Evolutionary conservation across 2,888 invertebrate species (phyloP).

Genomic region (Pecten maximus): DNA sequence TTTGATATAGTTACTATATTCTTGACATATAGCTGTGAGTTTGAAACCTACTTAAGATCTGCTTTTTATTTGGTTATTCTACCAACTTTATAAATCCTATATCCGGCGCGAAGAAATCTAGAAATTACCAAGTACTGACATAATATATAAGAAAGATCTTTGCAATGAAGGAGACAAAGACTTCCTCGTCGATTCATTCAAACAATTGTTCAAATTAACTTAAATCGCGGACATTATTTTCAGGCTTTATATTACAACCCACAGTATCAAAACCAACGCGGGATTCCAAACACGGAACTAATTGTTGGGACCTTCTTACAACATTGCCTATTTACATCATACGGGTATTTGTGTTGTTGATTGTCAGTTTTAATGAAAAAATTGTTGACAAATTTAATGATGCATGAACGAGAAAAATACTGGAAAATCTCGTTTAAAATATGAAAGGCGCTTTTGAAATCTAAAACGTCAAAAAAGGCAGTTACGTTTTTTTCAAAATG

Average conservation of each 20-base stretch:
- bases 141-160: not conserved
- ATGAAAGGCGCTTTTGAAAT: not conserved
- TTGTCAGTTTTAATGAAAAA: not conserved
- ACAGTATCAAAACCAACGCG: not conserved
- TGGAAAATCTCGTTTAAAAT: not conserved
- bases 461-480: not conserved
- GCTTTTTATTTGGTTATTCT: not conserved
- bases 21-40: not conserved
- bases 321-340: not conserved
- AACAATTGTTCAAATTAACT: not conserved
- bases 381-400: not conserved
- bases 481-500: constrained; percentile 11
- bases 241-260: too few relatives aligned
- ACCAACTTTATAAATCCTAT: not conserved
- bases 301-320: too few relatives aligned
- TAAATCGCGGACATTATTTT: not conserved
- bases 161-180: too few relatives aligned
- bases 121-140: not conserved
- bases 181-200: too few relatives aligned
- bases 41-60: not conserved
- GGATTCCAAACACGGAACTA: not conserved
- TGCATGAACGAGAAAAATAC: not conserved
- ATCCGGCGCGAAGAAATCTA: not conserved
- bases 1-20: not conserved
- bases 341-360: not conserved